A percentile compares a stretch with the other conserved stretches of the same genome.
These are phyloP conservation scores for Drosophila subobscura DNA, from an alignment of 1,140 invertebrate species.

Conservation along the genomic window DNA sequence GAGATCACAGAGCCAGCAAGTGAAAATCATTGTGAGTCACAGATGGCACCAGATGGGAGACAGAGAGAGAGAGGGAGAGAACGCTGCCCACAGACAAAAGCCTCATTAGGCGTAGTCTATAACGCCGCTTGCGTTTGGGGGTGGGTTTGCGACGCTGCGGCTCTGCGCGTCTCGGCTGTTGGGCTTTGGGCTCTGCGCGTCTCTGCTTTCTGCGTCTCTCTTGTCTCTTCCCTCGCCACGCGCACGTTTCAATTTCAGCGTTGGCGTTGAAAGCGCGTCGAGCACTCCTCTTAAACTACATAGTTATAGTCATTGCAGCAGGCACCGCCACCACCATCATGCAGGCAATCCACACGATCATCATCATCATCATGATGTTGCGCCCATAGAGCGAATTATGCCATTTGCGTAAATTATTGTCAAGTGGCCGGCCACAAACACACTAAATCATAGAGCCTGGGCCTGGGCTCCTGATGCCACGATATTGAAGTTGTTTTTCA, in stretches of 20 bases:
- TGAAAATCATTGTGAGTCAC: constrained; percentile 73
- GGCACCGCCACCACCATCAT: constrained; percentile 9
- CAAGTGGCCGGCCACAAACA: constrained; percentile 57
- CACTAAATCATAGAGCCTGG: constrained; percentile 74
- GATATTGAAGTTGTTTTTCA: constrained; percentile 57
- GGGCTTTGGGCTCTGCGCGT: not conserved
- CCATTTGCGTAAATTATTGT: constrained; percentile 80
- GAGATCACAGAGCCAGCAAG: constrained; percentile 38
- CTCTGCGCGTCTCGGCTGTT: constrained; percentile 6
- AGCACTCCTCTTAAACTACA: constrained; percentile 77
- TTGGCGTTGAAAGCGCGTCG: constrained; percentile 79
- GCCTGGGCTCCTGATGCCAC: constrained; percentile 43
- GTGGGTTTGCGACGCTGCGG: constrained; percentile 12
- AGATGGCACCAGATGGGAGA: not conserved
- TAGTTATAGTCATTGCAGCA: constrained; percentile 72
- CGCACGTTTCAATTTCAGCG: constrained; percentile 70
- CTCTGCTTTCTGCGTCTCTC: no score
- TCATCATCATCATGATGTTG: constrained; percentile 57
- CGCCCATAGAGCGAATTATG: constrained; percentile 73
- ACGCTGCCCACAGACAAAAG: constrained; percentile 69
- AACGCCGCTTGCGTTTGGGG: constrained; percentile 11
- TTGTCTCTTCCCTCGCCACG: no score
- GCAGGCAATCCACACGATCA: constrained; percentile 37
- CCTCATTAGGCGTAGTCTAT: constrained; percentile 71
- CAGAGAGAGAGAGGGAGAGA: constrained; percentile 5